These are phyloP conservation scores for Leptinotarsa peninsularis DNA, from an alignment of 2,888 invertebrate genomes.

Conservation along the genomic window DNA sequence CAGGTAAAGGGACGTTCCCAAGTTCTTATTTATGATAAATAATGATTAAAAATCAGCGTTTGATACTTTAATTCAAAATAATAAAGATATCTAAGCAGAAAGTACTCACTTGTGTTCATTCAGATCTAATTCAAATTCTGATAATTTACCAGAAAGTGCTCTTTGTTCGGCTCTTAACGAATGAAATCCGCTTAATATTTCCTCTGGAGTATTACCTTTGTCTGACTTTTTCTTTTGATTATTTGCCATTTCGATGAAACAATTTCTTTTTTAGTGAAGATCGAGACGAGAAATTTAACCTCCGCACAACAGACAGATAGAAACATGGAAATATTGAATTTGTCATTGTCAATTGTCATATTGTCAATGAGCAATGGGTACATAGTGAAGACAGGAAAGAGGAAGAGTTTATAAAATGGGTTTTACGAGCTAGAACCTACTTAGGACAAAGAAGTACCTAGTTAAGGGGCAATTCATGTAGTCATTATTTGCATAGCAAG, in stretches of 20 bases:
- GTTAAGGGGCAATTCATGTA: too few species aligned
- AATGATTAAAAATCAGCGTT: constrained; percentile 1
- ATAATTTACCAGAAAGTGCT: constrained; percentile 85
- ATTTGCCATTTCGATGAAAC: constrained; percentile 60
- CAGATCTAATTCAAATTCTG: constrained; percentile 92
- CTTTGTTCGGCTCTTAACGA: constrained; percentile 88
- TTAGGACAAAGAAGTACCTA: too few species aligned
- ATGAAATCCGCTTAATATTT: constrained; percentile 90
- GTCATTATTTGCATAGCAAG: too few species aligned
- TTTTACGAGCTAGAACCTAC: too few species aligned
- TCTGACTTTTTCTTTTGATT: constrained; percentile 64
- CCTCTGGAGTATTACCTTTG: constrained; percentile 76
- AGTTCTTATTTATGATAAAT: background rate
- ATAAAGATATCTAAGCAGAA: constrained; percentile 22
- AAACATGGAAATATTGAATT: too few species aligned
- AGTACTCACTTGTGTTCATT: constrained; percentile 92
- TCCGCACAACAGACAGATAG: too few species aligned
- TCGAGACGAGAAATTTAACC: too few species aligned
- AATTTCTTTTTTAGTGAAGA: background rate
- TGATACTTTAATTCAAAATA: background rate
- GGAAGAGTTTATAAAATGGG: too few species aligned
- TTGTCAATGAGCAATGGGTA: too few species aligned
- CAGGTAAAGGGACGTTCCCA: background rate
- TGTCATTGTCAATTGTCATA: too few species aligned
- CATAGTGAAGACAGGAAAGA: too few species aligned